Evolutionary conservation across 1,140 invertebrate genomes (phyloP), one percentile per base, ranked within the genome.

Genomic region (Drosophila tristis): DNA sequence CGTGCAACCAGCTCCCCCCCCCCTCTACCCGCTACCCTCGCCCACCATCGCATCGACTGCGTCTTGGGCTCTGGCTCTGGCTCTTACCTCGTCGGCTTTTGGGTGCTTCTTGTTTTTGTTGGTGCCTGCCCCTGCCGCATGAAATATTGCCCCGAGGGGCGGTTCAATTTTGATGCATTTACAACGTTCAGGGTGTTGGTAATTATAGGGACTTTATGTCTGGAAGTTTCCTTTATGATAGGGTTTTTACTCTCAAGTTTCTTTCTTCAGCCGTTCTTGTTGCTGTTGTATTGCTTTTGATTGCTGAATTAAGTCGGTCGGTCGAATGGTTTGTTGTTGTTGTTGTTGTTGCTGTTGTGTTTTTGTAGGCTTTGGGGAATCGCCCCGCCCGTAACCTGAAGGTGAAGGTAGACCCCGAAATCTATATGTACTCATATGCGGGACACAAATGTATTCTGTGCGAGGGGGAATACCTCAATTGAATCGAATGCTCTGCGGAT

Each of bases 151-250:
- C 81, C 78, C 54, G 62, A 72, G 62, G 90, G 90, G 85, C 90
- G 90, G 90, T 74, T 78, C 90, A 80, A 90, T 91, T 87, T 91
- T 79, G 90, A 84, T 90, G 90, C 90, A 91, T 91, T 90, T 90
- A 91, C 85, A 87, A 70, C 73, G 71, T 91, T 84, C 89, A 85
- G 90, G 90, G 90, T 91, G 90, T 91, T 86, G 90, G 90, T 91
- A 91, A 91, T 91, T 91, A 91, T 91, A 91, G 90, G 90, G 90
- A 87, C 81, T 91, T 91, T 91, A 91, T 91, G 90, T 91, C 90
- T 91, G 90, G 57, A 86, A 76, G 81, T 82, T 87, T 90, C 77
- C 75, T 87, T 79, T 82, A 84, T 86, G 79, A 86, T 64, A 60
- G 56, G 51, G 64, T 74, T 80, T 78, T 86, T 78, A 74, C 65